Conservation (phyloP, 2,797 vertebrate genomes). For the Phrynocephalus vlangalii region DNA sequence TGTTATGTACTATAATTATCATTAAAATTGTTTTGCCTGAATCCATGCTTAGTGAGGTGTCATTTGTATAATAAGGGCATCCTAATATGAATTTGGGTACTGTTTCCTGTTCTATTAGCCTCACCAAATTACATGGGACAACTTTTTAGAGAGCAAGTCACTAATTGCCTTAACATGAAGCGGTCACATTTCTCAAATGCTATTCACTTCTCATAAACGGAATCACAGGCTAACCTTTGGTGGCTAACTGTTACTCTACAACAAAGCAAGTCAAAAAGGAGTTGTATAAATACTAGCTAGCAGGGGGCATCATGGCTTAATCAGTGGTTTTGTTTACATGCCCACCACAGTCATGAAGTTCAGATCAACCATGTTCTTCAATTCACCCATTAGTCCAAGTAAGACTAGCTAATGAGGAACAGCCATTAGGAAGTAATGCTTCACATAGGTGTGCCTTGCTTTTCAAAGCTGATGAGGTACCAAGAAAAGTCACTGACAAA, state of each 20-base stretch:
- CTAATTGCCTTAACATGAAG: constrained; percentile 26
- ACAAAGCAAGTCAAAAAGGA: constrained; percentile 19
- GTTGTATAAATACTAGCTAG: background rate
- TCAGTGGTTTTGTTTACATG: rapidly evolving
- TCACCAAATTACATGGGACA: constrained; percentile 4
- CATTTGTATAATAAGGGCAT: constrained; percentile 25
- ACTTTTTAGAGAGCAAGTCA: constrained; percentile 16
- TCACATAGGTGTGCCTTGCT: too few species aligned
- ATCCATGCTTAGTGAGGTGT: constrained; percentile 2
- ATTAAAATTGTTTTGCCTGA: constrained; percentile 27
- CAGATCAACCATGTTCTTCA: background rate
- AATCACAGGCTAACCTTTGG: background rate
- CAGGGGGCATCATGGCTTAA: background rate
- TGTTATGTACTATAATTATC: background rate
- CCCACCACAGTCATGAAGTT: background rate
- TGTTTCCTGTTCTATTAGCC: constrained; percentile 7
- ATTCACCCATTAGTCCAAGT: background rate
- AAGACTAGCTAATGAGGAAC: background rate
- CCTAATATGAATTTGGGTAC: constrained; percentile 11
- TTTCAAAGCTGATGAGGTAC: background rate
- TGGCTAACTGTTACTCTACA: constrained; percentile 21
- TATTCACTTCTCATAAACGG: constrained; percentile 17
- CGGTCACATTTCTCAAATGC: background rate
- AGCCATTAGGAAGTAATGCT: background rate
- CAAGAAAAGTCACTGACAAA: background rate